Conservation (phyloP, 2,113 vertebrate species). For the Erythrolamprus reginae region DNA sequence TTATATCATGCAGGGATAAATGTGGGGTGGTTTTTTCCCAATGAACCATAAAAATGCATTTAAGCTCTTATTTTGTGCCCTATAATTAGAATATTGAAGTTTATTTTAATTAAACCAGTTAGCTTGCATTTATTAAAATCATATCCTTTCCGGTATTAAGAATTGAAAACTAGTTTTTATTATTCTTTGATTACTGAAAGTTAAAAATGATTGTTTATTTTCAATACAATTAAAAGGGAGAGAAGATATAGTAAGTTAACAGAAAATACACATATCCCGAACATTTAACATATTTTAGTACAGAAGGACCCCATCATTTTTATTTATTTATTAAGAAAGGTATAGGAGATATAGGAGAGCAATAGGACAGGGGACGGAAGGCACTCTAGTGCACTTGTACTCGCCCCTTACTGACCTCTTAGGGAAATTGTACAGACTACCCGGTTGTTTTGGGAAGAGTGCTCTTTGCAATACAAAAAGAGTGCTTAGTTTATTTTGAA, state of each 20-base stretch:
- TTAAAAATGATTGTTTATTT: constrained; percentile 33
- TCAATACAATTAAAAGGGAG: constrained; percentile 6
- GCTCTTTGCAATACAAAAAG: too few species aligned
- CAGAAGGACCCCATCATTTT: too few species aligned
- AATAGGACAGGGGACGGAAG: too few species aligned
- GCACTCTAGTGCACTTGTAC: too few species aligned
- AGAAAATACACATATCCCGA: background rate
- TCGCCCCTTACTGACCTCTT: too few species aligned
- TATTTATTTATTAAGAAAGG: too few species aligned
- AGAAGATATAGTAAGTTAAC: background rate
- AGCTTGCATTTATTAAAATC: background rate
- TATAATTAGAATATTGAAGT: constrained; percentile 16
- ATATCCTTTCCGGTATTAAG: background rate
- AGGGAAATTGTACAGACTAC: too few species aligned
- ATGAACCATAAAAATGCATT: background rate
- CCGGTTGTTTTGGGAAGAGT: too few species aligned
- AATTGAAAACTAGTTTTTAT: background rate
- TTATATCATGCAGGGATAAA: background rate
- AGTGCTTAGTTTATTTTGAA: too few species aligned
- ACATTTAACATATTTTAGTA: constrained; percentile 13
- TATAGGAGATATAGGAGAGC: too few species aligned
- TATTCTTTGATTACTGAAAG: constrained; percentile 22
- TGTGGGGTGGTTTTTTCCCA: background rate
- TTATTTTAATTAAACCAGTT: constrained; percentile 23
- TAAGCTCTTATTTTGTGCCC: constrained; percentile 1